These are phyloP conservation scores for Gymnoscelis rufifasciata DNA, from an alignment of 2,888 invertebrate genomes.

Conservation along the genomic window DNA sequence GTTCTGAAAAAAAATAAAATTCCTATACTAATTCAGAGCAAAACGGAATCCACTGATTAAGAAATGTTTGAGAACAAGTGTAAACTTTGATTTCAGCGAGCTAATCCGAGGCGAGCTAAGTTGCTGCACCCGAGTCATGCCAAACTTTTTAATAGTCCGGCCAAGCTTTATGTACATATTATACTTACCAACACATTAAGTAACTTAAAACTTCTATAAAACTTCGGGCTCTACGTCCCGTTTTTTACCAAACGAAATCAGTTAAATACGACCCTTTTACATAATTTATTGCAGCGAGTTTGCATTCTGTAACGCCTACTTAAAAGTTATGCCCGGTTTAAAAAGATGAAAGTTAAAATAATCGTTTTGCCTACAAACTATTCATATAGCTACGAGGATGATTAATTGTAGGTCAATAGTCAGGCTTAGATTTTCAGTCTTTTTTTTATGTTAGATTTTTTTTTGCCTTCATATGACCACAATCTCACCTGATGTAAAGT, in stretches of 20 bases:
- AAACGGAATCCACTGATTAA: not conserved
- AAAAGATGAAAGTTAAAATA: no score
- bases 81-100: slow-evolving; percentile 3
- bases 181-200: not conserved
- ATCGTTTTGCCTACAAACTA: no score
- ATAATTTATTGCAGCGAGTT: no score
- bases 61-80: not conserved
- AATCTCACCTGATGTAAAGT: no score
- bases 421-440: not conserved
- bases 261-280: no score
- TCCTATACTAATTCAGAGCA: no score
- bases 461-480: no score
- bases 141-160: slow-evolving; percentile 10
- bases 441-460: not conserved
- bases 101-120: slow-evolving; percentile 12
- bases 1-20: no score
- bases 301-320: no score
- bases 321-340: no score
- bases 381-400: no score
- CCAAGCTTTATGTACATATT: slow-evolving; percentile 1
- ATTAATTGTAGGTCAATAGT: no score
- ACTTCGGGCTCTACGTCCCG: not conserved
- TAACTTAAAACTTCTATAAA: not conserved
- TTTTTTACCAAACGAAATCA: not conserved
- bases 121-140: slow-evolving; percentile 3